Evolutionary conservation across 2,797 vertebrate genomes (phyloP), one percentile per base, ranked within the genome.

Genomic region (Diplodus puntazzo): DNA sequence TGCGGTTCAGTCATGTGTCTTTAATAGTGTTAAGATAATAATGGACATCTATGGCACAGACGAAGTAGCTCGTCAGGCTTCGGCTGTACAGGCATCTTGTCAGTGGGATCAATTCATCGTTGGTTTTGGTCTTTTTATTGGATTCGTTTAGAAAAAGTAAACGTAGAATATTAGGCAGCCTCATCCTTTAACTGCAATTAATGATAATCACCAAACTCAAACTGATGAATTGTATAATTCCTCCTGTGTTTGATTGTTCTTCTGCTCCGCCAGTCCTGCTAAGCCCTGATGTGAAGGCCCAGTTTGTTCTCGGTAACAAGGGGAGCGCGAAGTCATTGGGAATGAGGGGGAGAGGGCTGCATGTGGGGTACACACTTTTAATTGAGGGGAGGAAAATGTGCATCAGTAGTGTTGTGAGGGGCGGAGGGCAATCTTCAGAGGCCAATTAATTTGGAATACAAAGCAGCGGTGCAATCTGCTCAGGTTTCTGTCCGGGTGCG

Each of bases 371-470:
- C 87, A 83, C 82, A 81, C 84, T 91, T 92, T 92, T 94, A 95
- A 94, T 93, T 93, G 89, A 92, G 86, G 82, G 86, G 82, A 91
- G 83, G 85, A 87, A 90, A 90, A 87, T 73, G 89, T 86, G 89
- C 87, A 92, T 93, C 89, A 91, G 92, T 92, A 88, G 88, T 87
- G 87, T 86, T 88, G 89, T 84, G 90, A 92, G 88, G 88, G 85
- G 91, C 21, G 70, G 78, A 88, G 85, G 87, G 87, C 55, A 58
- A 92, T 94, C 94, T 95, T 95, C 91, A 89, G 94, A 95, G 95
- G 94, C 94, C 94, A 96, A 95, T 96, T 95, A 95, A 93, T 94
- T 84, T 92, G 89, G 94, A 95, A 95, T 94, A 95, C 93, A 95
- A 95, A 95, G 87, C 92, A 95, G 92, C 34, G 25, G 80, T 53